Conservation (phyloP, 2,113 vertebrate genomes). For the Cinclus cinclus region DNA sequence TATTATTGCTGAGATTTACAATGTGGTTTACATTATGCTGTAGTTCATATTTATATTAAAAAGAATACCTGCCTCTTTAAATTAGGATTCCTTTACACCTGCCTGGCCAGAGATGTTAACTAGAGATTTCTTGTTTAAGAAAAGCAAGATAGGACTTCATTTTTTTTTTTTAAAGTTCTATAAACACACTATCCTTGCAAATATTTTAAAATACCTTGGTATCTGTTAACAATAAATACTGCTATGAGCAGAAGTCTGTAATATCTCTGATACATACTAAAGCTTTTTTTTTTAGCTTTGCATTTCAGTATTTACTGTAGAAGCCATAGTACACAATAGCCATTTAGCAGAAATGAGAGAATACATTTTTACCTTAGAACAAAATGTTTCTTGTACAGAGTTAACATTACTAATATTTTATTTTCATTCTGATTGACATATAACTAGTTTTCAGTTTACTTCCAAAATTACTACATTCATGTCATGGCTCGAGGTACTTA, state of each 20-base stretch:
- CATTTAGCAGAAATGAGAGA: not conserved
- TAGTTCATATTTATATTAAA: not conserved
- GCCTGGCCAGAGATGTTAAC: not conserved
- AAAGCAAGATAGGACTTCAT: not conserved
- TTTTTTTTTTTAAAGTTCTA: not conserved
- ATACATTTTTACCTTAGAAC: not conserved
- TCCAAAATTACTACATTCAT: not conserved
- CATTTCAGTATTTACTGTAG: slow-evolving; percentile 23
- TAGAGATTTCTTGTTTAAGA: not conserved
- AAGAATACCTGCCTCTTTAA: not conserved
- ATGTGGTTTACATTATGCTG: not conserved
- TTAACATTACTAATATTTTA: not conserved
- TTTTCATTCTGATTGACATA: not conserved
- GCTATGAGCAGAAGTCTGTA: not conserved
- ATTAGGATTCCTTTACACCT: not conserved
- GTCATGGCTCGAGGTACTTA: not conserved
- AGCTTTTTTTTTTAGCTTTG: not conserved
- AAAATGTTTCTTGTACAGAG: not conserved
- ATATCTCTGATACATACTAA: not conserved
- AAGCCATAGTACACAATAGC: not conserved
- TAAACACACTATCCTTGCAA: not conserved
- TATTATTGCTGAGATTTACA: slow-evolving; percentile 53
- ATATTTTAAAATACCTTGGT: not conserved
- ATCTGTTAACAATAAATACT: not conserved
- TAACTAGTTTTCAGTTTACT: not conserved